These are phyloP conservation scores for Caretta caretta DNA, from an alignment of 2,113 vertebrate genomes.

Conservation along the genomic window DNA sequence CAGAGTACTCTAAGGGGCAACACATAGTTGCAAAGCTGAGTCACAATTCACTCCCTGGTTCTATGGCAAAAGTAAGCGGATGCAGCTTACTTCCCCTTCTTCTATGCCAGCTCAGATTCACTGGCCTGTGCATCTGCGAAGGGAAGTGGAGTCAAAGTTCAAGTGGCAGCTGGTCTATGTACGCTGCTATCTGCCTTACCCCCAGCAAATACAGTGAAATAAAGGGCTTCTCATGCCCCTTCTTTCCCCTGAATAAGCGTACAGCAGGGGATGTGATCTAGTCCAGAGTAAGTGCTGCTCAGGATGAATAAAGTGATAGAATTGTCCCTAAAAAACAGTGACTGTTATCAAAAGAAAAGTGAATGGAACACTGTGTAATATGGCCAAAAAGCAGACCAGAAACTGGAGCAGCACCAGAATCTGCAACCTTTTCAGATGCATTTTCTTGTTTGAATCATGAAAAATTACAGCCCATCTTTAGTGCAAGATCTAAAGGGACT, in stretches of 20 bases:
- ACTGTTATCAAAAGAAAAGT: not conserved
- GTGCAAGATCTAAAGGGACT: not conserved
- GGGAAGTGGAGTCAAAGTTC: no score
- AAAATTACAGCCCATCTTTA: not conserved
- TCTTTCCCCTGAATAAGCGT: not conserved
- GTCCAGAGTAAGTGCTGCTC: not conserved
- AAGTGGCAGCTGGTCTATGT: no score
- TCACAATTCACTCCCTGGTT: no score
- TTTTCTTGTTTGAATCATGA: not conserved
- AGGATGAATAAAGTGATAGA: not conserved
- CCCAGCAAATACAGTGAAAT: not conserved
- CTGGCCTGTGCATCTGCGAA: no score
- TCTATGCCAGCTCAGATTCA: not conserved
- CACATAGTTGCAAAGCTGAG: not conserved
- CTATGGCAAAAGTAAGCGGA: not conserved
- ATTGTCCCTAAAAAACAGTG: not conserved
- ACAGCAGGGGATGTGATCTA: not conserved
- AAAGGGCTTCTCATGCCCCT: not conserved
- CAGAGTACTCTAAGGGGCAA: not conserved
- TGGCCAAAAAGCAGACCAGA: not conserved
- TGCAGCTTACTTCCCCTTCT: not conserved
- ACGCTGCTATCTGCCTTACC: no score
- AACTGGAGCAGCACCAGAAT: not conserved
- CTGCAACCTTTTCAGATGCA: conserved; percentile 45
- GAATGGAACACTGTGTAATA: conserved; percentile 31